Evolutionary conservation across 1,140 invertebrate genomes (phyloP), one percentile per base, ranked within the genome.

Genomic region (Scylla paramamosain): DNA sequence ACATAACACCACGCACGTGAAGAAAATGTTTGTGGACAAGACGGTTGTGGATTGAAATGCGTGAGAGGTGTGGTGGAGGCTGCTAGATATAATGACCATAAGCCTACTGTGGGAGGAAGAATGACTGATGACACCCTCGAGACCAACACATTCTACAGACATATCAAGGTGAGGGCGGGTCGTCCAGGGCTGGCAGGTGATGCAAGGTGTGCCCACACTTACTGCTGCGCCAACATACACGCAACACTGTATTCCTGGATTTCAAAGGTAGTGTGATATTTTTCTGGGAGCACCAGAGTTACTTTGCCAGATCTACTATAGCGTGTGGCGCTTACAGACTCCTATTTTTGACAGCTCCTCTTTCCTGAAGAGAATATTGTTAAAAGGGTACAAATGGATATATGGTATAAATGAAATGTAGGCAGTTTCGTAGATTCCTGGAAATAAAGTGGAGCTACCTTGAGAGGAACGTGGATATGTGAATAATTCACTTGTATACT

Each of bases 121-220:
- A 94, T 94, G 93, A 94, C 93, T n/a, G 93, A 94, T 94, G 67
- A 94, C 59, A 90, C 88, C 32, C n/a, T 94, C 8, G 93, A 94
- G 46, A 83, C 32, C 59, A 94, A 94, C 84, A 32, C 52, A 67
- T 94, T 94, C 89, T 94, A 94, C 59, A 94, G 46, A 20, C 93
- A 91, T 45, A 29, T 94, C 77, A 91, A 91, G 93, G 93, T 94
- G 20, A 94, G 88, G 7, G 3, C 32, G 12, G 2, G 91, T 12
- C 32, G 67, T 46, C 82, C 29, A 67, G 67, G 31, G 46, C 8
- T 4, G 4, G 7, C n/a, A 59, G 28, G 6, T 20, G 8, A 31
- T 4, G 14, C 32, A 83, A 45, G 2, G 0, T 20, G 12, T 25
- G 46, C 0, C 0, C 8, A 82, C 45, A 46, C 82, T 46, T 32